A percentile compares a stretch with the other conserved stretches of the same genome.
phyloP scores from a whole-genome alignment of 2,888 invertebrate species.

The Caradrina clavipalpis region DNA sequence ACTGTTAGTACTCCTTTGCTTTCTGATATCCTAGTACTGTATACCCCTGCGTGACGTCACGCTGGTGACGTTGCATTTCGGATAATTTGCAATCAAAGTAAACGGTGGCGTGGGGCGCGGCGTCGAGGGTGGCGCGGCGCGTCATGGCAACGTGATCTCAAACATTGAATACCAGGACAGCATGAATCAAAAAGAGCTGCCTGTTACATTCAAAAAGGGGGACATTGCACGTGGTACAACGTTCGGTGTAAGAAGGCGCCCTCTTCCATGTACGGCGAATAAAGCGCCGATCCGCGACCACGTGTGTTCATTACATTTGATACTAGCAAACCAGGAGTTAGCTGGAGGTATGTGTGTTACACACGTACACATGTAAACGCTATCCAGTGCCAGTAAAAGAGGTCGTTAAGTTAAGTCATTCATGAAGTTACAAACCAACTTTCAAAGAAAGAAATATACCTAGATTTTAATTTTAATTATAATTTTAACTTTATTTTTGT shows the following conservation, averaged over 20 bases:
- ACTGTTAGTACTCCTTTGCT: not conserved
- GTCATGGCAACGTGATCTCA: not conserved
- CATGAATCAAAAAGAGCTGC: not conserved
- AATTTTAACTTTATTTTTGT: too few species aligned
- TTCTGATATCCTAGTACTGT: conserved; percentile 6
- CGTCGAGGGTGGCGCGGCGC: too few species aligned
- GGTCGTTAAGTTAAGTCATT: too few species aligned
- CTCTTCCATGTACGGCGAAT: not conserved
- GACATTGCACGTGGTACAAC: not conserved
- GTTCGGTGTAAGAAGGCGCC: not conserved
- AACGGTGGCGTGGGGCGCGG: too few species aligned
- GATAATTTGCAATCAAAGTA: not conserved
- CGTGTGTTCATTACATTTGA: conserved; percentile 9
- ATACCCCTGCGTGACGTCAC: conserved; percentile 2
- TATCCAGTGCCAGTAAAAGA: not conserved
- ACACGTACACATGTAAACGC: not conserved
- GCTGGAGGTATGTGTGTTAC: not conserved
- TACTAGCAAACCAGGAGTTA: conserved; percentile 2
- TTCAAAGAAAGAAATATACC: too few species aligned
- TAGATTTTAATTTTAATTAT: too few species aligned
- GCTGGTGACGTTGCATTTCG: not conserved
- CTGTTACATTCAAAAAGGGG: not conserved
- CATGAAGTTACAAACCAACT: too few species aligned
- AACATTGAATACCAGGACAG: conserved; percentile 3
- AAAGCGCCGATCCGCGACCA: not conserved